Percentiles rank a stretch among this genome's conserved stretches.
Conservation (phyloP, 2,888 invertebrate genomes). For the Limnephilus rhombicus region DNA sequence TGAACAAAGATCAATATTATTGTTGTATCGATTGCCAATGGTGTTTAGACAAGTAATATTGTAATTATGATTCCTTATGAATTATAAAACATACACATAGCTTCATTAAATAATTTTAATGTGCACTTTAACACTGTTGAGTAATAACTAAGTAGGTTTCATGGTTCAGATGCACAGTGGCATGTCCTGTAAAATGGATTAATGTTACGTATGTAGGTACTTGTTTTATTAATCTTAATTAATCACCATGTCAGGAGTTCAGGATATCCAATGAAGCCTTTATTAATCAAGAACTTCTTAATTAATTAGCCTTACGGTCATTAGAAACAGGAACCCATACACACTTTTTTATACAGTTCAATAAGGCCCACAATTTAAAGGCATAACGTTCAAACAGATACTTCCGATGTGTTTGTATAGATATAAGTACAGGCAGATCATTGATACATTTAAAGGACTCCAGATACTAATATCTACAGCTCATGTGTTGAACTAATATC, state of each 20-base stretch:
- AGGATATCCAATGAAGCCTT: too few species aligned
- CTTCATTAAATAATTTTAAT: neutral
- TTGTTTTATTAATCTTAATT: too few species aligned
- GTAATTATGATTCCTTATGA: neutral
- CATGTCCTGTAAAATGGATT: too few species aligned
- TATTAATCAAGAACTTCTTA: too few species aligned
- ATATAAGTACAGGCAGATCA: too few species aligned
- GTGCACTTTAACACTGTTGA: neutral
- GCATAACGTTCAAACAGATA: neutral
- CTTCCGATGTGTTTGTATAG: neutral
- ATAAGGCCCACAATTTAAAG: neutral
- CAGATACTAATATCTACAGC: too few species aligned
- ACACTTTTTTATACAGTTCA: neutral
- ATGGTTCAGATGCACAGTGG: neutral
- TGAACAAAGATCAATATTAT: neutral
- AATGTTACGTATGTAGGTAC: too few species aligned
- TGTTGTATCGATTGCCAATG: neutral
- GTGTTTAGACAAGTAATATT: conserved; percentile 1
- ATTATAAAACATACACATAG: neutral
- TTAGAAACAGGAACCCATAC: neutral
- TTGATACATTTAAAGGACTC: too few species aligned
- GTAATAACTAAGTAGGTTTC: neutral
- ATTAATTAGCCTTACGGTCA: neutral
- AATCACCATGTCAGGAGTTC: too few species aligned
- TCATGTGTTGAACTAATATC: too few species aligned